Conservation (phyloP, 2,888 invertebrate genomes). For the Patella caerulea region DNA sequence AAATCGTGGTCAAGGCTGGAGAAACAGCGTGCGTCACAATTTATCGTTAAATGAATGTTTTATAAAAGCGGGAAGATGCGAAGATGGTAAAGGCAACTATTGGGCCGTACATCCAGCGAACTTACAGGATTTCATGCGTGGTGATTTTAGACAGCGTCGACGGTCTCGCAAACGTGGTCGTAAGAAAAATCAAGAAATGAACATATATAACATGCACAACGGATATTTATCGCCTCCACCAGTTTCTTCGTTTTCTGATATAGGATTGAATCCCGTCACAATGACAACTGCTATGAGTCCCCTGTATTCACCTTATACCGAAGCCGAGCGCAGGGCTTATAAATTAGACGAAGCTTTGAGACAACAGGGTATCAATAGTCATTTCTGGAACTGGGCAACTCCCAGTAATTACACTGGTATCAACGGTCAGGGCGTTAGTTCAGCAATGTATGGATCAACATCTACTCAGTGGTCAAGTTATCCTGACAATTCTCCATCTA, state of each 20-base stretch:
- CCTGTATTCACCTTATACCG: conserved; percentile 64
- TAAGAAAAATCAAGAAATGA: conserved; percentile 61
- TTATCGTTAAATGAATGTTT: conserved; percentile 69
- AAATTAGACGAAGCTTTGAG: conserved; percentile 63
- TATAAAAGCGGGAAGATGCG: conserved; percentile 64
- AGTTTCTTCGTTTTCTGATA: conserved; percentile 44
- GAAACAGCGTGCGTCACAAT: conserved; percentile 70
- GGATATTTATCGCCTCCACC: conserved; percentile 46
- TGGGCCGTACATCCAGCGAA: conserved; percentile 69
- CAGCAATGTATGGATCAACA: too few species aligned
- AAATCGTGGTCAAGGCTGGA: conserved; percentile 67
- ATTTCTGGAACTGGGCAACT: conserved; percentile 58
- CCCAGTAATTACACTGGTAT: too few species aligned
- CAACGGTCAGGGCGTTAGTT: too few species aligned
- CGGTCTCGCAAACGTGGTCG: conserved; percentile 59
- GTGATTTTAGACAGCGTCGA: conserved; percentile 65
- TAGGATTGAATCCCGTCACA: conserved; percentile 47
- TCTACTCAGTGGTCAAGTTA: too few species aligned
- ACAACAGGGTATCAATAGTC: conserved; percentile 64
- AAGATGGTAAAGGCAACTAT: conserved; percentile 68
- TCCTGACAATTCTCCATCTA: too few species aligned
- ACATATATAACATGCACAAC: conserved; percentile 57
- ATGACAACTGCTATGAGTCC: conserved; percentile 47
- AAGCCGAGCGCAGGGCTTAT: conserved; percentile 63
- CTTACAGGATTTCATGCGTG: conserved; percentile 65